These are phyloP conservation scores for Hozukius guyotensis DNA, from an alignment of 2,797 vertebrate genomes.

Conservation along the genomic window DNA sequence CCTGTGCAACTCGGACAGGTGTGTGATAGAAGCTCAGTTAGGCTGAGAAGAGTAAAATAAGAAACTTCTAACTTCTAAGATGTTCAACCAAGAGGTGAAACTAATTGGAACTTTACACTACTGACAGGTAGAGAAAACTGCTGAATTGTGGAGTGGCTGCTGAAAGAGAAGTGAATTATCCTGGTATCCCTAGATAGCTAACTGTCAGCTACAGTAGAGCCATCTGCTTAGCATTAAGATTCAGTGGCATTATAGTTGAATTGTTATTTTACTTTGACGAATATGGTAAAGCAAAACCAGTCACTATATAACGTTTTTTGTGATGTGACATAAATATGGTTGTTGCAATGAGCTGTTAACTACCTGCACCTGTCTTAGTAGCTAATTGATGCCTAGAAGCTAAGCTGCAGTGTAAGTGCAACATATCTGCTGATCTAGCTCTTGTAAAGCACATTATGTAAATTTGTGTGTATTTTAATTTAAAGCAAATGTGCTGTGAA, in stretches of 20 bases:
- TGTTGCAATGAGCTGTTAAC: not conserved
- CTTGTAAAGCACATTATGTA: not conserved
- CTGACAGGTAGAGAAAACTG: not conserved
- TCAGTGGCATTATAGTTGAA: not conserved
- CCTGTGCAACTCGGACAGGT: not conserved
- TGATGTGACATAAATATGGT: not conserved
- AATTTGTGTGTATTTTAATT: not conserved
- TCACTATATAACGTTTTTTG: not conserved
- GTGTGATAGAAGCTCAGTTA: not conserved
- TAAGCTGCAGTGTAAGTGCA: not conserved
- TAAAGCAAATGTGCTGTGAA: not conserved
- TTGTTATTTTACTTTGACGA: not conserved
- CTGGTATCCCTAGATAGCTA: too few relatives aligned
- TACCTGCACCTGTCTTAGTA: fast-evolving
- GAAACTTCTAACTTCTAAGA: not conserved
- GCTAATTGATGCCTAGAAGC: too few relatives aligned
- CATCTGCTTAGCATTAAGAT: not conserved
- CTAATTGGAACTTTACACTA: not conserved
- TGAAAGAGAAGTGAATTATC: not conserved
- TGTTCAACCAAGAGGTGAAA: not conserved
- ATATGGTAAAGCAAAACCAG: not conserved
- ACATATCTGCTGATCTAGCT: not conserved
- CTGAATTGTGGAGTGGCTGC: not conserved
- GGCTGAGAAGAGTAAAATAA: not conserved
- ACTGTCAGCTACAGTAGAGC: too few relatives aligned